Percentiles rank a stretch among this genome's conserved stretches.
Evolutionary conservation across 1,140 invertebrate species (phyloP).

Genomic region (Conus ventricosus): DNA sequence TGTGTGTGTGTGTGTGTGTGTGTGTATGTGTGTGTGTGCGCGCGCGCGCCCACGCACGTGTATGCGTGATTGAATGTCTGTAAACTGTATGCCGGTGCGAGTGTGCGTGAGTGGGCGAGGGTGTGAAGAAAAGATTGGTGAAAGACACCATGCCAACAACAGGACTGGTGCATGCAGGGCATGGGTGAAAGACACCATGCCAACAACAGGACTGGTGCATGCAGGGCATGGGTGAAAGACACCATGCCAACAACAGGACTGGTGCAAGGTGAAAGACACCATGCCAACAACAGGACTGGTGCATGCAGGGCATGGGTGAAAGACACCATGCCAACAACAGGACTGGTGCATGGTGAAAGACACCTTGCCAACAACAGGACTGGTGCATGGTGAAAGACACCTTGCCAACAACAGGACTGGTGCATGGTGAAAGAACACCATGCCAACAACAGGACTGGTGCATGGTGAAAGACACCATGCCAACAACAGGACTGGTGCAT

Average conservation of each 20-base stretch:
- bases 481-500: not conserved
- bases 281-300: not conserved
- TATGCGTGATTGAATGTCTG: not conserved
- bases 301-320: no score
- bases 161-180: not conserved
- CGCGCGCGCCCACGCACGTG: not conserved
- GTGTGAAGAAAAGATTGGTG: not conserved
- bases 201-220: no score
- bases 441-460: no score
- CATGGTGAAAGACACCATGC: not conserved
- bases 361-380: no score
- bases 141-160: not conserved
- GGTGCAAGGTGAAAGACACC: not conserved
- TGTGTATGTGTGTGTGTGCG: not conserved
- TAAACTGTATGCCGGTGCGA: not conserved
- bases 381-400: not conserved
- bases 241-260: not conserved
- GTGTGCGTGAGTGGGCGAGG: not conserved
- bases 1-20: not conserved
- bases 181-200: not conserved
- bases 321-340: not conserved
- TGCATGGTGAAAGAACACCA: not conserved
- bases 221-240: not conserved
- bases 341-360: not conserved
- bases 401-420: no score